A percentile compares a stretch with the other conserved stretches of the same genome.
Conservation (phyloP, 2,797 vertebrate species). For the Odontamblyopus lacepedii region DNA sequence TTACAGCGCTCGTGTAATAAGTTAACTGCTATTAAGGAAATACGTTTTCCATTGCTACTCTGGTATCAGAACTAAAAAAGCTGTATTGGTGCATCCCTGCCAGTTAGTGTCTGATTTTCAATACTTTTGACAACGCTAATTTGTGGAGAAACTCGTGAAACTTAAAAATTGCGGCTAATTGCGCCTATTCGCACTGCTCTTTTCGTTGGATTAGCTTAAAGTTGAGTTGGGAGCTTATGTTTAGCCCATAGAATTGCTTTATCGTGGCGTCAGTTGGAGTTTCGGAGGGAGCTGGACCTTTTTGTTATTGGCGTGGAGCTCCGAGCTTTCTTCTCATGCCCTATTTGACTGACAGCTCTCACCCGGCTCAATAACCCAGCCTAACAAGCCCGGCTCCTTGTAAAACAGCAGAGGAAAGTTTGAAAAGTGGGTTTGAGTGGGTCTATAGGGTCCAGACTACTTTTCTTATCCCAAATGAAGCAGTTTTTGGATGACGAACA, state of each 20-base stretch:
- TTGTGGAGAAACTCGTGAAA: too few species aligned
- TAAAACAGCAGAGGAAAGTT: not conserved
- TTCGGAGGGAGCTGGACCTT: not conserved
- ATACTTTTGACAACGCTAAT: too few species aligned
- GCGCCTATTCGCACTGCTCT: too few species aligned
- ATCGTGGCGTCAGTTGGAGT: not conserved
- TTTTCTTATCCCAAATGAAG: not conserved
- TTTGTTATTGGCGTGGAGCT: not conserved
- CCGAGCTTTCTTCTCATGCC: not conserved
- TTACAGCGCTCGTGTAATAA: too few species aligned
- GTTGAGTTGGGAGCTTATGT: not conserved
- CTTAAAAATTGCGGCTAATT: too few species aligned
- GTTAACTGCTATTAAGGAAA: too few species aligned
- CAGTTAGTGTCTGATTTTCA: too few species aligned
- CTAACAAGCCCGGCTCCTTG: constrained; percentile 7
- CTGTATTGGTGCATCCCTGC: too few species aligned
- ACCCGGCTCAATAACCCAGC: not conserved
- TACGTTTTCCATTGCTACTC: too few species aligned
- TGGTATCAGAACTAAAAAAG: too few species aligned
- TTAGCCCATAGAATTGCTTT: not conserved
- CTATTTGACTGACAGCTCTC: constrained; percentile 1
- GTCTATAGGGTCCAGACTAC: not conserved
- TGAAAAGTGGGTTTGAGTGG: constrained; percentile 2
- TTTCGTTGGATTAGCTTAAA: too few species aligned
- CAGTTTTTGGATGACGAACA: not conserved